Evolutionary conservation across 2,888 invertebrate genomes (phyloP).

Genomic region (Archaeoteleia sp.): DNA sequence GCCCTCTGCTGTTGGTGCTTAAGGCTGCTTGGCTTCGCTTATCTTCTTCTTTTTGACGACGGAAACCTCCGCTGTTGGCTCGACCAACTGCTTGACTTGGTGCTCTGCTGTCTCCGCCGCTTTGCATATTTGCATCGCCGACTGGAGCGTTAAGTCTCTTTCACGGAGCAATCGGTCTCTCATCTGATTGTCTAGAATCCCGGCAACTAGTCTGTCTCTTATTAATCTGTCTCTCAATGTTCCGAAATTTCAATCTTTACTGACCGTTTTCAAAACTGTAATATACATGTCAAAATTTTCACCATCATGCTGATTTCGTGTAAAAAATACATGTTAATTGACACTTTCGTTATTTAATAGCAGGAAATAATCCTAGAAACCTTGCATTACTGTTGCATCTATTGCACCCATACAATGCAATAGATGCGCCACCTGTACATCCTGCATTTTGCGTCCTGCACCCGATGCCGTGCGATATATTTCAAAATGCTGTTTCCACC

Average conservation of each 20-base stretch:
- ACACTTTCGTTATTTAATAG: slow-evolving; percentile 51
- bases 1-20: neutral
- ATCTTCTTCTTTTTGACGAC: slow-evolving; percentile 4
- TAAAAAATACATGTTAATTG: slow-evolving; percentile 55
- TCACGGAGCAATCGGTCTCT: slow-evolving; percentile 54
- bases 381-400: slow-evolving; percentile 30
- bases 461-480: slow-evolving; percentile 48
- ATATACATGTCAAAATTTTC: slow-evolving; percentile 55
- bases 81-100: slow-evolving; percentile 27
- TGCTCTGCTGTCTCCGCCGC: slow-evolving; percentile 43
- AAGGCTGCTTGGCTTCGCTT: too few relatives aligned
- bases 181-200: slow-evolving; percentile 48
- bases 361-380: slow-evolving; percentile 44
- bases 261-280: slow-evolving; percentile 53
- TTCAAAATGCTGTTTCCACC: slow-evolving; percentile 24
- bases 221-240: slow-evolving; percentile 53
- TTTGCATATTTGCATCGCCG: slow-evolving; percentile 41
- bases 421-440: slow-evolving; percentile 55
- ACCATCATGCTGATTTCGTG: slow-evolving; percentile 39
- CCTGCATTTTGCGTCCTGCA: slow-evolving; percentile 32
- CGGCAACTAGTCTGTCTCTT: slow-evolving; percentile 54
- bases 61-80: slow-evolving; percentile 9
- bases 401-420: slow-evolving; percentile 56
- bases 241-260: slow-evolving; percentile 54
- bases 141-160: slow-evolving; percentile 37